Conservation (phyloP, 1,140 invertebrate species). For the Helicoverpa armigera region DNA sequence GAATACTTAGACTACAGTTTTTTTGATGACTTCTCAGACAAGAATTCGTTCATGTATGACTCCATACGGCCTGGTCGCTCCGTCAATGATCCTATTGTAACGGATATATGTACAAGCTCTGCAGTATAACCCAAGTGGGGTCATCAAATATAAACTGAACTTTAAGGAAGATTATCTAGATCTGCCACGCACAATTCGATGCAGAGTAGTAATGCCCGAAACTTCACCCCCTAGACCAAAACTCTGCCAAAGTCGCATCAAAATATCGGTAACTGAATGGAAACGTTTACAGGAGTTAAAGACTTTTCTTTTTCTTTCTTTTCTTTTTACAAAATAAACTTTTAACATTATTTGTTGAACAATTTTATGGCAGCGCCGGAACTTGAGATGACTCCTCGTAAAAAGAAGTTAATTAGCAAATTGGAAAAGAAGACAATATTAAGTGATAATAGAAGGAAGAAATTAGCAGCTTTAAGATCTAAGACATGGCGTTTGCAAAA, state of each 20-base stretch:
- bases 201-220: neutral
- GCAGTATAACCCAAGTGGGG: neutral
- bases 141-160: neutral
- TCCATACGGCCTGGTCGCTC: constrained; percentile 1
- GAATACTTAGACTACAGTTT: constrained; percentile 3
- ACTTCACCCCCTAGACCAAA: neutral
- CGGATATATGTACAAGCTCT: neutral
- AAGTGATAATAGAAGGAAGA: too few species aligned
- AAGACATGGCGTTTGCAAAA: too few species aligned
- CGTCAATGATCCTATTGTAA: neutral
- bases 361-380: too few species aligned
- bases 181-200: neutral
- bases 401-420: too few species aligned
- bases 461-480: too few species aligned
- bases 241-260: neutral
- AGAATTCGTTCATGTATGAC: constrained; percentile 1
- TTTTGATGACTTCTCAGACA: neutral
- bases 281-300: constrained; percentile 1
- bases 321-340: neutral
- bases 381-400: too few species aligned
- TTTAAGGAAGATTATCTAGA: neutral
- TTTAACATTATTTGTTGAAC: too few species aligned
- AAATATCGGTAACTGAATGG: neutral
- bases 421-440: too few species aligned
- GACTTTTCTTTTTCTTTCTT: neutral